These are phyloP conservation scores for Sepiola atlantica DNA, from an alignment of 2,888 invertebrate species.

Conservation along the genomic window DNA sequence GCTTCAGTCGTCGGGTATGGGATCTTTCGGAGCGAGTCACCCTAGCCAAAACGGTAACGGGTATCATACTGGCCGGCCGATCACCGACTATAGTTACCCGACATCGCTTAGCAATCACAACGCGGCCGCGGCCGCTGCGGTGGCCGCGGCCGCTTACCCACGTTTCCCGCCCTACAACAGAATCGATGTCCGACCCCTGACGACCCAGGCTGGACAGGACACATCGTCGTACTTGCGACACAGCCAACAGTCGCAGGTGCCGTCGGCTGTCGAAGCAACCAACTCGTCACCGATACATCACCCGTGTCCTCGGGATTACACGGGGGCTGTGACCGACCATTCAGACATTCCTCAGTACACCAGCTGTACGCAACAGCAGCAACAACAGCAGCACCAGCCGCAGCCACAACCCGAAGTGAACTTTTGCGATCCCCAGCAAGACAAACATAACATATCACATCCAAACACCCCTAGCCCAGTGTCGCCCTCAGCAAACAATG, in stretches of 20 bases:
- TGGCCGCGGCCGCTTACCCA: constrained; percentile 34
- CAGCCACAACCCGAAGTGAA: neutral
- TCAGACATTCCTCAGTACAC: constrained; percentile 37
- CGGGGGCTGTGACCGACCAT: neutral
- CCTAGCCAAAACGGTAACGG: constrained; percentile 22
- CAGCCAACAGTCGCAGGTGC: constrained; percentile 41
- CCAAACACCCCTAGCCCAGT: constrained; percentile 46
- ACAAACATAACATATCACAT: constrained; percentile 42
- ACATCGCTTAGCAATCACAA: neutral
- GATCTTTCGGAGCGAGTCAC: constrained; percentile 36
- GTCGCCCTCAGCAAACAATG: neutral
- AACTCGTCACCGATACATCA: constrained; percentile 40
- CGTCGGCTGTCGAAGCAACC: constrained; percentile 33
- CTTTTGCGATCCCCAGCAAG: constrained; percentile 35
- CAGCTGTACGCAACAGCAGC: constrained; percentile 40
- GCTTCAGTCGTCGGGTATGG: constrained; percentile 37
- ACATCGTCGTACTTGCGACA: constrained; percentile 45
- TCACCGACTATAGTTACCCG: constrained; percentile 35
- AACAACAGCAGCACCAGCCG: neutral
- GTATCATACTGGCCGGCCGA: constrained; percentile 33
- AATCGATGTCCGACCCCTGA: constrained; percentile 43
- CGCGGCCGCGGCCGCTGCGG: neutral
- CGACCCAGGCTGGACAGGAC: constrained; percentile 35
- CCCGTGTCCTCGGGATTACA: constrained; percentile 42
- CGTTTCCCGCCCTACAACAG: constrained; percentile 47